Base-by-base conservation (phyloP, 2,113 vertebrate genomes). In the Corythaeola cristata region DNA sequence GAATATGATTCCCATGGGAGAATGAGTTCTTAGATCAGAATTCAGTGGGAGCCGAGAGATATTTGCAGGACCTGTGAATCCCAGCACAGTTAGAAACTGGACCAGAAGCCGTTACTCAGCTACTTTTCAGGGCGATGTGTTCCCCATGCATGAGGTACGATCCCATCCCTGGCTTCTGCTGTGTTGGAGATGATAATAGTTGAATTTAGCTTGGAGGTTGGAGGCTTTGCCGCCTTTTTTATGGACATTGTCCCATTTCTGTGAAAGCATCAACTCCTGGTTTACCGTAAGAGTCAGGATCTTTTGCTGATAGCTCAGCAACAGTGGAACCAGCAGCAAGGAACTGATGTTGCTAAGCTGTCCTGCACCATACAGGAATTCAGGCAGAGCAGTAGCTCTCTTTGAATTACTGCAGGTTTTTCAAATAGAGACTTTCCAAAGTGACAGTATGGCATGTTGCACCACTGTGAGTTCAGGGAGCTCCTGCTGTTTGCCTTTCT, bases 1-100 rank as follows among this genome's bases (percentile, higher is more conserved):
- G 72, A 96, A 90, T 84, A 77, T 59, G 86, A 95, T 80, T 95
- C 92, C 58, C 68, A 67, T 33, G 86, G 76, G 86, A 88, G 89
- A 86, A 77, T 41, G 86, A 86, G 37, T 74, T 52, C 35, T 44
- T 55, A 14, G 62, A 27, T 80, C 39, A 90, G 67, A 72, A 83
- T 66, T 69, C 37, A 41, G 24, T 24, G 28, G 45, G 71, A 85
- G 88, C 85, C 35, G 71, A 49, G 83, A 52, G n/a, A 7, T 22
- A 3, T 5, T 28, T 79, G 53, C 30, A 35, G 44, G 49, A 10
- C 52, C 26, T 26, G 1, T 8, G 47, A 60, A 67, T 75, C 58
- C 28, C 62, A 50, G 74, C 62, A 7, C 23, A 52, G 53, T 33
- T 14, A n/a, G 82, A 39, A 75, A 4, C 72, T 52, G 53, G 35